Evolutionary conservation across 1,140 invertebrate genomes (phyloP).

Genomic region (Tetramorium simillimum): DNA sequence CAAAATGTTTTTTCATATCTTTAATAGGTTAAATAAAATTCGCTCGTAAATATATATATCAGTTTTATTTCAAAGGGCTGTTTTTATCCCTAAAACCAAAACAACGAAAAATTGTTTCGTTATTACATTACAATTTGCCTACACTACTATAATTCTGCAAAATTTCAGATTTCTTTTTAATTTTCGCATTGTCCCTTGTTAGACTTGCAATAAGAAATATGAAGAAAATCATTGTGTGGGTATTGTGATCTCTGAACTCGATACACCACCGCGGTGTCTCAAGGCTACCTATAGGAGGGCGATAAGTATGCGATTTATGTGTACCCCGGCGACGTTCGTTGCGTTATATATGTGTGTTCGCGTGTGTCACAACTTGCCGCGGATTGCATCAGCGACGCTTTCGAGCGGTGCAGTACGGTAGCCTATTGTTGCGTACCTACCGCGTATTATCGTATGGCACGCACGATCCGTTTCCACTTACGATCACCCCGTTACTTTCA

Average conservation of each 20-base stretch:
- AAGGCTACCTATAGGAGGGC: constrained; percentile 62
- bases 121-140: too few relatives aligned
- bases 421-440: constrained; percentile 74
- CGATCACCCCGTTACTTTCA: constrained; percentile 54
- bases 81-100: too few relatives aligned
- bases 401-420: constrained; percentile 74
- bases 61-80: too few relatives aligned
- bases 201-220: background rate
- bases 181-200: too few relatives aligned
- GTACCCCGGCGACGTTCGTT: background rate
- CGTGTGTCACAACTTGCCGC: constrained; percentile 72
- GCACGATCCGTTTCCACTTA: constrained; percentile 60
- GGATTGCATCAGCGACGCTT: constrained; percentile 79
- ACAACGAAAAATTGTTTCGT: too few relatives aligned
- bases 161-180: too few relatives aligned
- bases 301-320: constrained; percentile 79
- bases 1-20: too few relatives aligned
- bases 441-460: constrained; percentile 63
- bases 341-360: background rate
- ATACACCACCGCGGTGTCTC: constrained; percentile 66
- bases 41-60: too few relatives aligned
- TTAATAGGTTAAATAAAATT: too few relatives aligned
- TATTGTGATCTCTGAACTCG: constrained; percentile 74
- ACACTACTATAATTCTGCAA: too few relatives aligned
- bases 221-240: constrained; percentile 52